Percentiles rank a stretch among this genome's conserved stretches.
Conservation (phyloP, 2,888 invertebrate genomes). For the Hylaea fasciaria region DNA sequence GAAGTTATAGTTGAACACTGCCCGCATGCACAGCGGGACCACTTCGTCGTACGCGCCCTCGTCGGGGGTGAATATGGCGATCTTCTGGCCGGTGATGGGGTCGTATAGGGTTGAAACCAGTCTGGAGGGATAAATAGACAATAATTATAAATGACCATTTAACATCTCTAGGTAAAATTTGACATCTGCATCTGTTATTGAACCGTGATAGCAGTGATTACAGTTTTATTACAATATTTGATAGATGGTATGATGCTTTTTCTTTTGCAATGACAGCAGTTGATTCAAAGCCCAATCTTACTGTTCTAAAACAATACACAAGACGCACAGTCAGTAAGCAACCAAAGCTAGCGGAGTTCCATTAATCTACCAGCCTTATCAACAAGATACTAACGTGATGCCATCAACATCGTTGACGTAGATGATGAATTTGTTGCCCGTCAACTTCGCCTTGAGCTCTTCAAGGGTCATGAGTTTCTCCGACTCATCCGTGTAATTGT, state of each 20-base stretch:
- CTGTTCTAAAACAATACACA: too few species aligned
- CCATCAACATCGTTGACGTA: constrained; percentile 73
- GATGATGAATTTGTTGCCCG: constrained; percentile 69
- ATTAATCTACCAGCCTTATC: too few species aligned
- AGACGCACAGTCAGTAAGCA: too few species aligned
- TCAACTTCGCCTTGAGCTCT: constrained; percentile 79
- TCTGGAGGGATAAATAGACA: constrained; percentile 71
- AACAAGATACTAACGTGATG: constrained; percentile 58
- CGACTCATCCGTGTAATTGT: constrained; percentile 75
- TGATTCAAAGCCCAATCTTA: too few species aligned
- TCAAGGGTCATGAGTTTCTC: constrained; percentile 71
- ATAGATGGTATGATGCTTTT: too few species aligned
- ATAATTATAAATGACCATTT: neutral
- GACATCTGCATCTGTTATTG: too few species aligned
- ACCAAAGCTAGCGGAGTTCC: too few species aligned
- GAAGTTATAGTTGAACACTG: constrained; percentile 86
- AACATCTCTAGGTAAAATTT: neutral
- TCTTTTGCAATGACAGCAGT: too few species aligned
- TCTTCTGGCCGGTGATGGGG: constrained; percentile 70
- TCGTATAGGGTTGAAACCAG: constrained; percentile 88
- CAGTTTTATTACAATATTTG: too few species aligned
- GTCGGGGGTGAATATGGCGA: constrained; percentile 81
- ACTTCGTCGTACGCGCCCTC: constrained; percentile 82
- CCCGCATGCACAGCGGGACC: constrained; percentile 85
- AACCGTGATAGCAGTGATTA: too few species aligned